Base-by-base conservation (phyloP, 1,140 invertebrate genomes). In the Listronotus bonariensis region DNA sequence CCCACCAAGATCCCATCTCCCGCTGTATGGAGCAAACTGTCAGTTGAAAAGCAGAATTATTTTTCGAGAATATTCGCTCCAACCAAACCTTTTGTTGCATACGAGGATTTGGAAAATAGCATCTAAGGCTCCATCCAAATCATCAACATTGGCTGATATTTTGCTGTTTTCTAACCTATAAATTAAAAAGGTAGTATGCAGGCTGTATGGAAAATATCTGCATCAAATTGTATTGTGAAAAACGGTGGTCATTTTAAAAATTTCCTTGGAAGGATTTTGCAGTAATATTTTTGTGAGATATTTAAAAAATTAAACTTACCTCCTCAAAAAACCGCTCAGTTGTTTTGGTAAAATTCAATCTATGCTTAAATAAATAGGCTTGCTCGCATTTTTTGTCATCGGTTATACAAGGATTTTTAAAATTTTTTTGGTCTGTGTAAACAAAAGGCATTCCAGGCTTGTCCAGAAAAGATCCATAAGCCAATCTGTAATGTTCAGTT, bases 401-500 rank as follows among this genome's bases (percentile, higher is more conserved):
- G 4, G 38, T 45, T 1, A 32, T 36, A 40, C 77, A 78, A 7
- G 76, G 77, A 60, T 77, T 75, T 14, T 68, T 51, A 9, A 68
- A 45, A 20, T 65, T 59, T 40, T 68, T 54, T 6, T 36, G 20
- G 45, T 67, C 62, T n/a, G 72, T 76, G 2, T 51, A 48, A 20
- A 71, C 70, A 56, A 74, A 91, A 3, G 89, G 89, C 83, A 89
- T 87, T 3, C 86, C 80, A 12, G 63, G 55, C 38, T 74, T 74
- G 32, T 74, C 72, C 14, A 71, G 40, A 32, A 69, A 74, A 3
- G 72, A 72, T 0, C 90, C 90, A 74, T 90, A 91, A 5, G 89
- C 90, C 6, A 90, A 77, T 62, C 88, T 87, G 80, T 92, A 93
- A 73, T 95, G 89, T 68, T 85, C 86, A 0, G 94, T 96, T 42